Conservation (phyloP, 1,140 invertebrate genomes). For the Mesaphorura yosii region DNA sequence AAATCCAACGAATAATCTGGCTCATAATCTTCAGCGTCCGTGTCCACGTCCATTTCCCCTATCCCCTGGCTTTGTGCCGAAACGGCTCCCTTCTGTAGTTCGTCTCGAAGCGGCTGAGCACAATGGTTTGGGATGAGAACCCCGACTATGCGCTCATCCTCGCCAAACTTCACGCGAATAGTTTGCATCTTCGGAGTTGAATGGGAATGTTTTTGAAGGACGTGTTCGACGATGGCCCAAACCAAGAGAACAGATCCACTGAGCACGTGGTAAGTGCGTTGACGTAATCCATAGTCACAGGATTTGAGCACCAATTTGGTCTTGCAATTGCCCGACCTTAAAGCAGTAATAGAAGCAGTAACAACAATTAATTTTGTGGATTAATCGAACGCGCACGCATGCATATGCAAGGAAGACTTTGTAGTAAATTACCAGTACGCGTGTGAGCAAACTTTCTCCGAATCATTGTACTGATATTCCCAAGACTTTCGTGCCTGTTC, state of each 20-base stretch:
- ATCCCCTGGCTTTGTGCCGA: too few relatives aligned
- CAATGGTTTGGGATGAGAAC: conserved; percentile 23
- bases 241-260: conserved; percentile 89
- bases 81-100: too few relatives aligned
- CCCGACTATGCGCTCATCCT: conserved; percentile 77
- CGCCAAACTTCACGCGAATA: conserved; percentile 72
- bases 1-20: too few relatives aligned
- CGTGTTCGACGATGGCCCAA: conserved; percentile 83
- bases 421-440: conserved; percentile 62
- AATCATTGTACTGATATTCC: conserved; percentile 77
- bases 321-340: conserved; percentile 77
- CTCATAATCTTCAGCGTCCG: too few relatives aligned
- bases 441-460: conserved; percentile 74
- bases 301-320: conserved; percentile 60
- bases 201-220: conserved; percentile 45
- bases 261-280: conserved; percentile 83
- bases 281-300: conserved; percentile 85
- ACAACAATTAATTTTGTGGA: conserved; percentile 10
- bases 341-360: conserved; percentile 21
- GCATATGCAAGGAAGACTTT: conserved; percentile 20
- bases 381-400: too few relatives aligned
- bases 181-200: conserved; percentile 89
- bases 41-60: too few relatives aligned
- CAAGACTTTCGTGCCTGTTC: conserved; percentile 68
- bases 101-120: not conserved